Evolutionary conservation across 2,888 invertebrate genomes (phyloP), one percentile per base, ranked within the genome.

Genomic region (Drosophila leonis): DNA sequence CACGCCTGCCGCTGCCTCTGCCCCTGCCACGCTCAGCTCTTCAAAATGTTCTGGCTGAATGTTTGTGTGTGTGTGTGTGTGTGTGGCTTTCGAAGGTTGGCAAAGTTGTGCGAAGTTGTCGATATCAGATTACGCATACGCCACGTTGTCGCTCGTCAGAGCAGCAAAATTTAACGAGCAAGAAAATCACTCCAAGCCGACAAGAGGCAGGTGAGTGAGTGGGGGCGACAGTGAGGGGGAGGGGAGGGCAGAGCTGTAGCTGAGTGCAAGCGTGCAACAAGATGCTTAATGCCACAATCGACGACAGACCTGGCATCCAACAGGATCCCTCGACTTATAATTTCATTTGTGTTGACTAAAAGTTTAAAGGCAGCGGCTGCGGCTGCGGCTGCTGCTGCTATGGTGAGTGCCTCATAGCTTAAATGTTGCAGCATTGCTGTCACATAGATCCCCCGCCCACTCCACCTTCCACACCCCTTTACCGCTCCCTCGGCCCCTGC

Each of bases 91-190:
- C 56, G 49, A 33, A 48, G 68, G 70, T 51, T 71, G 56, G 37
- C 39, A 52, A 62, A 70, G 48, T 60, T 67, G 65, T 60, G 48
- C 55, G n/a, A 60, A 64, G 64, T 64, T 74, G 70, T 72, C 67
- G 66, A 80, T 87, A 82, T 84, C 84, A 76, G 82, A 85, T 87
- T 87, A 85, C 84, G 84, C 73, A 87, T 84, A 85, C 84, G 84
- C 70, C 78, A 73, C 74, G 82, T 71, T 83, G 84, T 78, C 70
- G 77, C 49, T 65, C 78, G 75, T 52, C 66, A 67, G 66, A 73
- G 75, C 70, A 77, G 70, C 72, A 69, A 76, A 76, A 78, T 87
- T 85, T 85, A 85, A 85, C 87, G 80, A 84, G 84, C 85, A 87
- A 73, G 78, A 83, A 87, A 87, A 86, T 82, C 83, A 80, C 78